Conservation (phyloP, 2,113 vertebrate genomes). For the Tapirus terrestris region DNA sequence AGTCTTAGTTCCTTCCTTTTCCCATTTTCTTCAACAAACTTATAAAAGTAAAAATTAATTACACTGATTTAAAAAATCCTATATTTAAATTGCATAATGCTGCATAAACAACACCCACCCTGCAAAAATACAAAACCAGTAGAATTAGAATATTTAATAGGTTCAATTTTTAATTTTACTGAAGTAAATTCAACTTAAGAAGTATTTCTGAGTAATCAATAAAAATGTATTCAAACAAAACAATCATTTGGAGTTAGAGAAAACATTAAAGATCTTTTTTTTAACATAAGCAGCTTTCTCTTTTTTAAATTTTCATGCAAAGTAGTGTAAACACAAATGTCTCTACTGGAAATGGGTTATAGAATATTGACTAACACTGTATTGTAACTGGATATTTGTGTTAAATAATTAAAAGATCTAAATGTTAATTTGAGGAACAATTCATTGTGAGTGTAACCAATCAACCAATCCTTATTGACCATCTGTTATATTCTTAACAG, state of each 20-base stretch:
- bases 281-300: constrained; percentile 6
- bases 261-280: constrained; percentile 16
- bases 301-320: constrained; percentile 5
- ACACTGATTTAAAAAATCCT: background rate
- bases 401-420: constrained; percentile 47
- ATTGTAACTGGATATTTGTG: constrained; percentile 35
- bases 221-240: constrained; percentile 13
- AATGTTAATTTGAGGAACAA: constrained; percentile 5
- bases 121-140: accelerated
- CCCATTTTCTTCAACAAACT: background rate
- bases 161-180: background rate
- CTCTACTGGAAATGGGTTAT: constrained; percentile 43
- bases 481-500: constrained; percentile 31
- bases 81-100: background rate
- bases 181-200: background rate
- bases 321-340: constrained; percentile 23
- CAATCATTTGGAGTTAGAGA: background rate
- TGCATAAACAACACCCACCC: background rate
- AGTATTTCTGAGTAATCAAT: background rate
- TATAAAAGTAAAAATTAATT: background rate
- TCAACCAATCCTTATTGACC: constrained; percentile 64
- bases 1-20: background rate
- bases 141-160: background rate
- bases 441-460: constrained; percentile 44
- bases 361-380: constrained; percentile 51